Conservation (phyloP, 2,888 invertebrate genomes). For the Brenthis daphne region DNA sequence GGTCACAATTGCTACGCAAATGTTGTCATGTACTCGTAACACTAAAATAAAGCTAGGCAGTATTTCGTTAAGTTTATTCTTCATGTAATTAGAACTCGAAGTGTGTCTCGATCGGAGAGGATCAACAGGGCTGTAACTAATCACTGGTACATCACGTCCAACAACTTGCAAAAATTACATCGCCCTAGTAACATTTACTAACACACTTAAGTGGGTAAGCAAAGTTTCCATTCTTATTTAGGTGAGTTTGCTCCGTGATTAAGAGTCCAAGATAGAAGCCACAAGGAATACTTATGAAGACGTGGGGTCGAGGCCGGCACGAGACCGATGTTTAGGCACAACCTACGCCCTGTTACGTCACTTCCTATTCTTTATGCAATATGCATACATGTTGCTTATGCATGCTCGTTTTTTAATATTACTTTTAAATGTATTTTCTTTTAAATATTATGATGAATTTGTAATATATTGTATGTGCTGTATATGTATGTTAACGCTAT, state of each 20-base stretch:
- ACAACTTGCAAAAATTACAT: slow-evolving; percentile 6
- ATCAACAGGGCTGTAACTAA: background rate
- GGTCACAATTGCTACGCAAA: too few species aligned
- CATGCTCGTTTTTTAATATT: background rate
- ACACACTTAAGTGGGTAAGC: slow-evolving; percentile 3
- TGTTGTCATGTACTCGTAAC: too few species aligned
- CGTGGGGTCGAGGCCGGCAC: slow-evolving; percentile 25
- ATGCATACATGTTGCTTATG: background rate
- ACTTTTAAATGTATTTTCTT: too few species aligned
- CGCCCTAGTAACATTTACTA: slow-evolving; percentile 11
- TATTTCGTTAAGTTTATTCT: background rate
- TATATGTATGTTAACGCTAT: too few species aligned
- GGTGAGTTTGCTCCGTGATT: slow-evolving; percentile 25
- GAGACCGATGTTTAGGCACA: slow-evolving; percentile 2
- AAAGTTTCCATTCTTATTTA: slow-evolving; percentile 17
- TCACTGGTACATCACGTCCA: slow-evolving; percentile 9
- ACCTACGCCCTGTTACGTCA: slow-evolving; percentile 2
- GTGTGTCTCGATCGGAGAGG: background rate
- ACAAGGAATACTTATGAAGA: slow-evolving; percentile 25
- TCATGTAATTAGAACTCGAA: background rate
- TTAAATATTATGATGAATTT: too few species aligned
- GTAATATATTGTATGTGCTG: too few species aligned
- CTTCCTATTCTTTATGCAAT: background rate
- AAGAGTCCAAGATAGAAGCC: slow-evolving; percentile 22
- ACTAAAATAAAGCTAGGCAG: background rate